Conservation (phyloP, 2,888 invertebrate genomes). For the Erebia epiphron region DNA sequence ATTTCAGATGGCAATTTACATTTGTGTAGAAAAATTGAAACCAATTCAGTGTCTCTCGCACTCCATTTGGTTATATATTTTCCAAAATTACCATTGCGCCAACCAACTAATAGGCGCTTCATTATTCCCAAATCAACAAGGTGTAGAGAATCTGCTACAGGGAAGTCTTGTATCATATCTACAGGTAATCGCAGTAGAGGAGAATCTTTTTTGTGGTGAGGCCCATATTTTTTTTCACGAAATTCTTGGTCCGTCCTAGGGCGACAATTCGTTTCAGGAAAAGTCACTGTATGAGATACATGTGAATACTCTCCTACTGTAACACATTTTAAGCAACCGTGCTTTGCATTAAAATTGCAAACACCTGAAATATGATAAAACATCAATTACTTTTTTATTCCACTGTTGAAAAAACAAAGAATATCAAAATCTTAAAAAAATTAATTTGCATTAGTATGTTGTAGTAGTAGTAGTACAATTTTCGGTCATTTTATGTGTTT, state of each 20-base stretch:
- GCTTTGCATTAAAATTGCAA: background rate
- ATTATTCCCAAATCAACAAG: slow-evolving; percentile 41
- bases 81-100: slow-evolving; percentile 41
- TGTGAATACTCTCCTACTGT: slow-evolving; percentile 26
- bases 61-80: slow-evolving; percentile 37
- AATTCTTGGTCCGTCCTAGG: slow-evolving; percentile 24
- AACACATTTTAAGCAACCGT: background rate
- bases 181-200: background rate
- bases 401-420: too few relatives aligned
- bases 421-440: too few relatives aligned
- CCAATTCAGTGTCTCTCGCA: slow-evolving; percentile 14
- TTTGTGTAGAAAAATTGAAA: background rate
- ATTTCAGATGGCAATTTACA: background rate
- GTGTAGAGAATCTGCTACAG: slow-evolving; percentile 40
- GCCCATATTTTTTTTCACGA: slow-evolving; percentile 17
- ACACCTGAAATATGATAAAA: background rate
- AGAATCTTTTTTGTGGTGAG: background rate
- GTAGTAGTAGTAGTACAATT: too few relatives aligned
- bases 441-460: too few relatives aligned
- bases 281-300: slow-evolving; percentile 25
- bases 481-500: too few relatives aligned
- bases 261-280: slow-evolving; percentile 10
- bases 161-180: slow-evolving; percentile 24
- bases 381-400: too few relatives aligned
- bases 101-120: slow-evolving; percentile 41